A percentile compares a stretch with the other conserved stretches of the same genome.
Evolutionary conservation across 2,113 vertebrate species (phyloP).

Genomic region (Gymnorhina tibicen): DNA sequence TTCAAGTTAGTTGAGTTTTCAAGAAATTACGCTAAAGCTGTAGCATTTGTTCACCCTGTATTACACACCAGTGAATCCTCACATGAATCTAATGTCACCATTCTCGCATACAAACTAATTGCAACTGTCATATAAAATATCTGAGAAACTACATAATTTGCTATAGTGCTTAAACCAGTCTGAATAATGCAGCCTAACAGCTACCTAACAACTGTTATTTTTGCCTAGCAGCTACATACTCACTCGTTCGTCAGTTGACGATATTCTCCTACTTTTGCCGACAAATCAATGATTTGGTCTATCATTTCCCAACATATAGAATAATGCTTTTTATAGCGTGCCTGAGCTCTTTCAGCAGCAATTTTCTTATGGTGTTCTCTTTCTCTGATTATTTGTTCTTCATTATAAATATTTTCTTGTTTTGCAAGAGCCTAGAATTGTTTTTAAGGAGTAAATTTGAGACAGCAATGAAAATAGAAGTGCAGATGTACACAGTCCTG

Average conservation of each 20-base stretch:
- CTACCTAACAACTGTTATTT: neutral
- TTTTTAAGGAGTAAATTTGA: neutral
- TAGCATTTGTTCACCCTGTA: neutral
- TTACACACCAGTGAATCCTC: neutral
- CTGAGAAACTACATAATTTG: neutral
- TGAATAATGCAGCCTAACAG: neutral
- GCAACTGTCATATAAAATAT: neutral
- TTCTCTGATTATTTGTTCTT: slow-evolving; percentile 78
- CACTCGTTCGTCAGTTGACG: slow-evolving; percentile 83
- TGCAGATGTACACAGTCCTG: neutral
- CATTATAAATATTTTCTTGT: slow-evolving; percentile 77
- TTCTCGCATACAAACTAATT: neutral
- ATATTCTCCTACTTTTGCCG: slow-evolving; percentile 85
- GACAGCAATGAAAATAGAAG: neutral
- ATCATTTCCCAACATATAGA: slow-evolving; percentile 77
- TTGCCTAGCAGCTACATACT: slow-evolving; percentile 23
- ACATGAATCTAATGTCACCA: neutral
- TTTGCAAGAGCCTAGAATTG: slow-evolving; percentile 78
- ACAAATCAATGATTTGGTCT: slow-evolving; percentile 85
- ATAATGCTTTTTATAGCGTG: slow-evolving; percentile 79
- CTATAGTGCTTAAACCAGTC: neutral
- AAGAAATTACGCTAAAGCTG: neutral
- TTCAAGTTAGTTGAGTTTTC: neutral
- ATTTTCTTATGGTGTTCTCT: slow-evolving; percentile 73
- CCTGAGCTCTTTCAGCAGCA: slow-evolving; percentile 75